phyloP scores from a whole-genome alignment of 2,797 vertebrate genomes.

The Esox lucius region DNA sequence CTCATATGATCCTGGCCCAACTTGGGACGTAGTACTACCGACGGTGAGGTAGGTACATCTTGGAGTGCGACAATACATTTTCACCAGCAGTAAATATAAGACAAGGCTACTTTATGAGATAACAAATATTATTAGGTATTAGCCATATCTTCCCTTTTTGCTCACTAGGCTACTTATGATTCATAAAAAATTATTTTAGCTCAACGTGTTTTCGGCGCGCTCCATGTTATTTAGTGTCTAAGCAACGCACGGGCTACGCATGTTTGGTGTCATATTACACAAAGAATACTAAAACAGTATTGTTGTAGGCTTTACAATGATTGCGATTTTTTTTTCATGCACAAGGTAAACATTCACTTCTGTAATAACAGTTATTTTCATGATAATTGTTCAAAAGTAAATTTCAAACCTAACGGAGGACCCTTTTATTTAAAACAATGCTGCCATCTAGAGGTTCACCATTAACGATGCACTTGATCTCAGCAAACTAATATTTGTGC shows the following conservation, averaged over 20 bases:
- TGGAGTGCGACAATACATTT: slow-evolving; percentile 63
- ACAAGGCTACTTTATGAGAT: no score
- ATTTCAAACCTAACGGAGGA: not conserved
- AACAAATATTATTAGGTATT: no score
- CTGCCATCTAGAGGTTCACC: not conserved
- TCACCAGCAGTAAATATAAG: not conserved
- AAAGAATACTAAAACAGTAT: not conserved
- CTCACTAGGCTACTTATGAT: not conserved
- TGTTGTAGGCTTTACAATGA: not conserved
- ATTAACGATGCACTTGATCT: not conserved
- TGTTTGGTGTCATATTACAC: slow-evolving; percentile 5
- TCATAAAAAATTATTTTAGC: not conserved
- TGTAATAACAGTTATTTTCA: not conserved
- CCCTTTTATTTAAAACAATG: not conserved
- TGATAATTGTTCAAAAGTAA: not conserved
- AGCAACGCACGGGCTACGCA: slow-evolving; percentile 36
- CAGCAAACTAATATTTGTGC: not conserved
- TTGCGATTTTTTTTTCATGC: not conserved
- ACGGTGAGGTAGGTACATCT: slow-evolving; percentile 46
- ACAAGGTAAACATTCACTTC: not conserved
- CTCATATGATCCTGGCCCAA: slow-evolving; percentile 68
- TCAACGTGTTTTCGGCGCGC: not conserved
- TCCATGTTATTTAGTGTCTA: slow-evolving; percentile 34
- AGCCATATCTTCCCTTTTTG: not conserved
- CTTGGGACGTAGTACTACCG: slow-evolving; percentile 31